Evolutionary conservation across 2,113 vertebrate species (phyloP).

Genomic region (Peromyscus polionotus): DNA sequence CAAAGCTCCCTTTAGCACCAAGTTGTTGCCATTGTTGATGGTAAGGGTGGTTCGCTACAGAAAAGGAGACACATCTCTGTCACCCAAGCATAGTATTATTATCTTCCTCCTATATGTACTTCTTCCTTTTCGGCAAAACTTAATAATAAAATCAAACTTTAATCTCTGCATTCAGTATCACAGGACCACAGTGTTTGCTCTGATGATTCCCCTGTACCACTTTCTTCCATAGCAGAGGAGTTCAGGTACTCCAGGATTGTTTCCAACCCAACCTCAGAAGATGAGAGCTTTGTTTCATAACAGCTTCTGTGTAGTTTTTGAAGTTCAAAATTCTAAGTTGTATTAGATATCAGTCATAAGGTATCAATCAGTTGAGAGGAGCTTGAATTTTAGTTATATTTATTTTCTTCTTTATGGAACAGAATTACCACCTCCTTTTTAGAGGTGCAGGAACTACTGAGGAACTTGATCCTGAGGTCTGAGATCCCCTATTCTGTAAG

Average conservation of each 20-base stretch:
- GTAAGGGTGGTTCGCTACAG: not conserved
- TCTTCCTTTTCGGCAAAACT: constrained; percentile 50
- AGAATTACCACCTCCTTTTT: constrained; percentile 25
- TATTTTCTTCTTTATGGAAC: constrained; percentile 40
- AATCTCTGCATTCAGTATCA: constrained; percentile 18
- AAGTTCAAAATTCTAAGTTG: constrained; percentile 34
- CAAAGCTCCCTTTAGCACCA: not conserved
- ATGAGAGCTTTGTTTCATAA: not conserved
- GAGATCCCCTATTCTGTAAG: not conserved
- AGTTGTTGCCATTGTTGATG: not conserved
- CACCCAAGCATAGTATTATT: not conserved
- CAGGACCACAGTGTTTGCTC: constrained; percentile 4
- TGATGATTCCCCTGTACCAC: not conserved
- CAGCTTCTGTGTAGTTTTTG: constrained; percentile 33
- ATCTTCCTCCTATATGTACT: not conserved
- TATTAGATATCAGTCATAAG: not conserved
- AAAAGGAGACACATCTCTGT: constrained; percentile 1
- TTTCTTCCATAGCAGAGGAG: not conserved
- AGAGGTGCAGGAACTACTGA: constrained; percentile 25
- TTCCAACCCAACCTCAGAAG: not conserved
- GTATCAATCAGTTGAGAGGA: not conserved
- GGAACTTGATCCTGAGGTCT: not conserved
- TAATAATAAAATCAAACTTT: constrained; percentile 55
- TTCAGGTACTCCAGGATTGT: not conserved
- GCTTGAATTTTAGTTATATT: constrained; percentile 14